A percentile compares a stretch with the other conserved stretches of the same genome.
These are phyloP conservation scores for Lycocorax pyrrhopterus DNA, from an alignment of 2,113 vertebrate genomes.

Conservation along the genomic window DNA sequence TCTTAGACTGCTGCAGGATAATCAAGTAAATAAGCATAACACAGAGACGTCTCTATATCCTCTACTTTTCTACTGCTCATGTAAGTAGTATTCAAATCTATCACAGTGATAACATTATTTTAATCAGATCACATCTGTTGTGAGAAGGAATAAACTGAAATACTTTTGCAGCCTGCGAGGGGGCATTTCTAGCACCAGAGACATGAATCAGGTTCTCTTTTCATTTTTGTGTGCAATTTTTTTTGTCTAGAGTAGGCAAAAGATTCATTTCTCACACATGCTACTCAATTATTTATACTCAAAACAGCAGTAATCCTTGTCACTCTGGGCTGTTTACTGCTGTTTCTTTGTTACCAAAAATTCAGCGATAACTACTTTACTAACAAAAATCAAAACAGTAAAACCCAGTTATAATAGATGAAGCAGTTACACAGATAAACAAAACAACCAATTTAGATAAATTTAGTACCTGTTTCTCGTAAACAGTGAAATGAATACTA, in stretches of 20 bases:
- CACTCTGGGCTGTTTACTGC: not conserved
- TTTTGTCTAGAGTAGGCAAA: not conserved
- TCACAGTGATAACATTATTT: not conserved
- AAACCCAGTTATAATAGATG: not conserved
- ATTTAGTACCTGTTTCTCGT: not conserved
- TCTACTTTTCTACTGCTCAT: not conserved
- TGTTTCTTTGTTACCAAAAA: not conserved
- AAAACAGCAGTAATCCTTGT: not conserved
- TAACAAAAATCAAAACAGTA: not conserved
- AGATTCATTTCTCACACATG: not conserved
- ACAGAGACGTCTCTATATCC: not conserved
- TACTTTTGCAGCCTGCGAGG: accelerated
- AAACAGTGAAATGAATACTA: not conserved
- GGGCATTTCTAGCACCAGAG: not conserved
- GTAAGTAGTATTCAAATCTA: not conserved
- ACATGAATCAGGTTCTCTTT: not conserved
- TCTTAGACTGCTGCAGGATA: not conserved
- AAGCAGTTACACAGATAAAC: not conserved
- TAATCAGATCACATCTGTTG: not conserved
- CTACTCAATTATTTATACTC: not conserved
- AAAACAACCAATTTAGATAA: not conserved
- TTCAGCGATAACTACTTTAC: not conserved
- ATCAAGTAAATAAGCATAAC: not conserved
- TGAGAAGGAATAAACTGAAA: not conserved
- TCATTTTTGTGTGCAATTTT: not conserved